These are phyloP conservation scores for Entelurus aequoreus DNA, from an alignment of 2,113 vertebrate genomes.

Conservation along the genomic window DNA sequence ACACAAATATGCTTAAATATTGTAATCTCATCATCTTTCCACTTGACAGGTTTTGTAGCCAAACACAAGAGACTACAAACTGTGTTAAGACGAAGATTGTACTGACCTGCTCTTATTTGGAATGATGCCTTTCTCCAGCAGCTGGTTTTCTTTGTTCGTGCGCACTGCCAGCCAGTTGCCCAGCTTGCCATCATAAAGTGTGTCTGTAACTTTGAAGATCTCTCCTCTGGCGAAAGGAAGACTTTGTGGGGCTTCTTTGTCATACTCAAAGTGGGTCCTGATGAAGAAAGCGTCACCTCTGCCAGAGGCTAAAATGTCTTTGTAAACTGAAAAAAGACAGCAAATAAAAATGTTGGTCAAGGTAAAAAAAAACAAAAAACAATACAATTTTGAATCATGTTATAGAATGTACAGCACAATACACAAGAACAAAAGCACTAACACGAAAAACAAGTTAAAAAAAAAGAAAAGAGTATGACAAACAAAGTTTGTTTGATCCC, in stretches of 20 bases:
- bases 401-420: too few species aligned
- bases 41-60: background rate
- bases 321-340: constrained; percentile 76
- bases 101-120: constrained; percentile 94
- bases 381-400: background rate
- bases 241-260: constrained; percentile 89
- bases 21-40: background rate
- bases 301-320: constrained; percentile 90
- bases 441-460: too few species aligned
- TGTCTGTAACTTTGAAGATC: constrained; percentile 94
- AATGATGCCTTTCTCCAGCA: constrained; percentile 91
- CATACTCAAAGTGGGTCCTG: constrained; percentile 94
- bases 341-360: too few species aligned
- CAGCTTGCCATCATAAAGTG: constrained; percentile 92
- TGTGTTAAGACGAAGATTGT: background rate
- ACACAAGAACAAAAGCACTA: too few species aligned
- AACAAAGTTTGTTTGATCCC: too few species aligned
- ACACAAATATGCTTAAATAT: background rate
- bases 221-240: constrained; percentile 86
- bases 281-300: constrained; percentile 96
- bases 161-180: constrained; percentile 93
- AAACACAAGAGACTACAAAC: background rate
- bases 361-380: background rate
- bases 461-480: too few species aligned
- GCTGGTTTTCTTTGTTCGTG: constrained; percentile 79